Percentiles rank a stretch among this genome's conserved stretches.
Evolutionary conservation across 2,888 invertebrate genomes (phyloP).

Genomic region (Thyatira batis): DNA sequence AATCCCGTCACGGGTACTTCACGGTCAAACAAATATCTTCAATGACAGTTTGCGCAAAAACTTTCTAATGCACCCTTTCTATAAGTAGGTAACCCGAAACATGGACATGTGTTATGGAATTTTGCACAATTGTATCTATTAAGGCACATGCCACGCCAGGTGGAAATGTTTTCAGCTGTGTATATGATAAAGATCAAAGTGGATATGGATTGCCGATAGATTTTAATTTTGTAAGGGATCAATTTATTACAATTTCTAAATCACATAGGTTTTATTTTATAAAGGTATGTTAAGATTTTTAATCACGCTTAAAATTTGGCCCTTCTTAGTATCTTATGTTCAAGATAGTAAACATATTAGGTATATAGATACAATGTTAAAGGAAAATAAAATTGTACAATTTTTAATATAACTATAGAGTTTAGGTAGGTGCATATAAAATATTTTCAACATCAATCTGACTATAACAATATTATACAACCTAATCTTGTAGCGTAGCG

Average conservation of each 20-base stretch:
- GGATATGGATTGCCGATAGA: constrained; percentile 2
- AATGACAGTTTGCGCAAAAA: constrained; percentile 46
- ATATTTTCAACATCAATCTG: no score
- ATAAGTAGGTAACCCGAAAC: constrained; percentile 58
- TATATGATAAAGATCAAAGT: background rate
- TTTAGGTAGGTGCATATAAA: no score
- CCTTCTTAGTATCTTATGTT: no score
- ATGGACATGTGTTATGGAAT: constrained; percentile 25
- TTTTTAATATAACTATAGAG: no score
- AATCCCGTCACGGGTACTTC: constrained; percentile 26
- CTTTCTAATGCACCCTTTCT: constrained; percentile 59
- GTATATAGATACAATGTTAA: no score
- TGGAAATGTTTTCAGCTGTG: constrained; percentile 23
- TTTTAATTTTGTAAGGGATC: constrained; percentile 12
- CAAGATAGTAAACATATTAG: no score
- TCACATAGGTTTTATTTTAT: no score
- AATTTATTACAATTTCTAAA: background rate
- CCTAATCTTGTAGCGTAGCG: constrained; percentile 9
- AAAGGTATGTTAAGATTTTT: no score
- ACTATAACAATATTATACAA: background rate
- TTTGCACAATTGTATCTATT: constrained; percentile 38
- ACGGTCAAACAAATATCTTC: constrained; percentile 44
- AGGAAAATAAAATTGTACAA: no score
- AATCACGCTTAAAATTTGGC: no score
- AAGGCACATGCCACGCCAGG: constrained; percentile 52